Base-by-base conservation (phyloP, 2,888 invertebrate genomes). In the Scelioninae gen. 1 region DNA sequence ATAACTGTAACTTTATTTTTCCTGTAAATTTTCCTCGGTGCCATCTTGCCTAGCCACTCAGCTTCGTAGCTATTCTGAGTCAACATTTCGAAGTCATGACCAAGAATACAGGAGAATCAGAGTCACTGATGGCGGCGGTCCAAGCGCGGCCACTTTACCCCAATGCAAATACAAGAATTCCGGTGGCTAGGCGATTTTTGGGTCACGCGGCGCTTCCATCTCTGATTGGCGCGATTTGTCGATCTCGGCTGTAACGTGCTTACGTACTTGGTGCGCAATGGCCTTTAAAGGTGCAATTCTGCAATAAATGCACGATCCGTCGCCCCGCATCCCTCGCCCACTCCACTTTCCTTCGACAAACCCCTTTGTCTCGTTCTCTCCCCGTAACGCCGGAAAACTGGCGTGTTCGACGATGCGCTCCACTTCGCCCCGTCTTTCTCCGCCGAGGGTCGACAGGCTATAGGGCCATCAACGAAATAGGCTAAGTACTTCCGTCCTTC, bases 401-500 rank as follows among this genome's bases (percentile, higher is more conserved):
- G n/a, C 78, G 63, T 79, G 71, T 82, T 76, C 71, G 74, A 60
- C 80, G 75, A 65, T 40, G 45, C 63, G 43, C 65, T 65, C 51
- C 62, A 66, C 72, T 78, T 56, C 71, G 69, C 68, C 47, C 49
- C 76, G 78, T 84, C 83, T 84, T 56, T 75, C 77, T 58, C 84
- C 62, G 78, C 65, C 83, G 45, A 62, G 80, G 66, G 65, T 55
- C 75, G 81, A 78, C 83, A 45, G 81, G 78, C 84, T 86, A 85
- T 84, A 86, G 87, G 85, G 82, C 86, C 86, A 86, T 88, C 85
- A 84, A 87, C 84, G 75, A 89, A 87, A 85, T 87, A 85, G 87
- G 88, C 88, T 88, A 89, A 88, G 88, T 88, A 87, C 85, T 83
- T 56, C 51, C 63, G 72, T 75, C 65, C 62, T 32, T 55, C 40